Conservation (phyloP, 53 echinoderm and acorn worm genomes). For the Mesocentrotus franciscanus region DNA sequence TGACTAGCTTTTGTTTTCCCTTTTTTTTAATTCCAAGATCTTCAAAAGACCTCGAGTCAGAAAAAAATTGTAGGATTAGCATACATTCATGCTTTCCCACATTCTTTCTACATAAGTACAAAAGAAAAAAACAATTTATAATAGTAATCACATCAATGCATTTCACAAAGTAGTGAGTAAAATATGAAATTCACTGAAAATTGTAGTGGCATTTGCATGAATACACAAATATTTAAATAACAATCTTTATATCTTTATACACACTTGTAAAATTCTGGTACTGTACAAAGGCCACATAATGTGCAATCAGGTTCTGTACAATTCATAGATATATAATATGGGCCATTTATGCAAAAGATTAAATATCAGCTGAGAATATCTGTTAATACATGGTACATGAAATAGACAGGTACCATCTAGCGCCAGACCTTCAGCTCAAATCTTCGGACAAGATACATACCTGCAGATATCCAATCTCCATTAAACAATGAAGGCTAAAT, state of each 20-base stretch:
- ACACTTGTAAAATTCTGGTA: slow-evolving; percentile 61
- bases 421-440: background rate
- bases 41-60: slow-evolving; percentile 63
- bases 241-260: slow-evolving; percentile 50
- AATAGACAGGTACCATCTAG: background rate
- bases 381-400: background rate
- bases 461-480: background rate
- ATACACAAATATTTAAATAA: slow-evolving; percentile 69
- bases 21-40: slow-evolving; percentile 61
- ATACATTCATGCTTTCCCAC: slow-evolving; percentile 14
- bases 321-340: slow-evolving; percentile 42
- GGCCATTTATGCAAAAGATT: slow-evolving; percentile 26
- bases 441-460: background rate
- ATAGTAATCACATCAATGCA: slow-evolving; percentile 64
- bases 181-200: slow-evolving; percentile 48
- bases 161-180: slow-evolving; percentile 60
- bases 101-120: slow-evolving; percentile 58
- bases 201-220: slow-evolving; percentile 45
- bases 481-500: background rate
- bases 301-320: slow-evolving; percentile 53
- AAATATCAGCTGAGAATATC: background rate
- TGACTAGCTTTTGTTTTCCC: background rate
- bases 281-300: slow-evolving; percentile 69
- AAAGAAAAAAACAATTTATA: slow-evolving; percentile 36
- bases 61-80: slow-evolving; percentile 35